These are phyloP conservation scores for Itoplectis maculator DNA, from an alignment of 2,888 invertebrate genomes.

Conservation along the genomic window DNA sequence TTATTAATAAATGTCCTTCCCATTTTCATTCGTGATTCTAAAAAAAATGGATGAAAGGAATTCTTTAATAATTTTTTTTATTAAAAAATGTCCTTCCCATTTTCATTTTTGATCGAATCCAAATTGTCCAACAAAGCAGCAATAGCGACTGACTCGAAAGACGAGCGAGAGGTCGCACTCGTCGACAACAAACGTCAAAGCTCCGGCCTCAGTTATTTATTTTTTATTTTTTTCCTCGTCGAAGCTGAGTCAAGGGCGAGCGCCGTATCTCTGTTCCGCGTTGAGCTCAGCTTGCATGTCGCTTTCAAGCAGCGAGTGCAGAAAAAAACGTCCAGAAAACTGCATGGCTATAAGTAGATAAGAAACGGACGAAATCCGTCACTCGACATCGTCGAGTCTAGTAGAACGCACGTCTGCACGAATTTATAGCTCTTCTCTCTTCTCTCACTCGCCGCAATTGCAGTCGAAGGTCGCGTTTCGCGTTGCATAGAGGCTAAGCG, in stretches of 20 bases:
- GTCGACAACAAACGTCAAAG: no score
- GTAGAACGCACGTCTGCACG: constrained; percentile 27
- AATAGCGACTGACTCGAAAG: no score
- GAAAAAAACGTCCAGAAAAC: constrained; percentile 4
- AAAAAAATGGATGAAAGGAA: no score
- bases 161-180: no score
- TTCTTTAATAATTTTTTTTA: no score
- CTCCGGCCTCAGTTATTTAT: no score
- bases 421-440: constrained; percentile 5
- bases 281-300: constrained; percentile 19
- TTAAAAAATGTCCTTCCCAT: no score
- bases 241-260: constrained; percentile 28
- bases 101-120: no score
- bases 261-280: constrained; percentile 36
- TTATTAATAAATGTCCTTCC: no score
- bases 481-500: constrained; percentile 4
- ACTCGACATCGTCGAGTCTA: constrained; percentile 30
- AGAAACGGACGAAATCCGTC: constrained; percentile 38
- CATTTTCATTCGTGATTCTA: no score
- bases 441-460: not conserved
- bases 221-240: not conserved
- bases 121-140: no score
- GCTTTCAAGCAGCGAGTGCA: not conserved
- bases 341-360: constrained; percentile 58
- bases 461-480: constrained; percentile 34